Evolutionary conservation across 1,140 invertebrate species (phyloP).

Genomic region (Apis dorsata): DNA sequence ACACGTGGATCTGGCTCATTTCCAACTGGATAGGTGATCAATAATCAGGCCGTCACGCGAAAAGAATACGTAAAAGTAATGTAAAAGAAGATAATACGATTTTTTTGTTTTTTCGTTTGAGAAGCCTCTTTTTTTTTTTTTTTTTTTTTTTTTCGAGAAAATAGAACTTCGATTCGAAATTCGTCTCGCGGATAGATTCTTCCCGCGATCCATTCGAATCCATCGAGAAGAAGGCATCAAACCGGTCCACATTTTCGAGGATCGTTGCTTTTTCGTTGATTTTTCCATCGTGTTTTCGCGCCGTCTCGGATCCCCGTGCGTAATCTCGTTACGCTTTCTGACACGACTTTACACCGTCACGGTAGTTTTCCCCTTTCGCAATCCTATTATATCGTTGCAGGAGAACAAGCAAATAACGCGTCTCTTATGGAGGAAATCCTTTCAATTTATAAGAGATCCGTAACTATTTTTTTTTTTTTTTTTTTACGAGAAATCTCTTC

Average conservation of each 20-base stretch:
- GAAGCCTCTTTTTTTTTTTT: too few species aligned
- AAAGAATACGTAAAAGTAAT: too few species aligned
- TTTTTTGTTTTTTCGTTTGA: too few species aligned
- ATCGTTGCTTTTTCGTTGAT: conserved; percentile 37
- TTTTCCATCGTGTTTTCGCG: conserved; percentile 44
- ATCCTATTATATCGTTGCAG: conserved; percentile 55
- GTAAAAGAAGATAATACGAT: too few species aligned
- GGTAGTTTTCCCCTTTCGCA: conserved; percentile 13
- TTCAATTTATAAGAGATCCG: conserved; percentile 54
- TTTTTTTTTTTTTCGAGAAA: too few species aligned
- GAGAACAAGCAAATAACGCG: conserved; percentile 47
- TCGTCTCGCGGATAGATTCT: neutral
- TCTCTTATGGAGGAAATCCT: neutral
- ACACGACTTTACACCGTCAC: conserved; percentile 58
- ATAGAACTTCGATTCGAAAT: neutral
- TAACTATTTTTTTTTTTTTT: conserved; percentile 56
- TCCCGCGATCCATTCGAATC: too few species aligned
- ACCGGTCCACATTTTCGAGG: conserved; percentile 27
- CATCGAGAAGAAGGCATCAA: neutral
- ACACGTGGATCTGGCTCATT: too few species aligned
- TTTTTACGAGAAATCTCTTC: neutral
- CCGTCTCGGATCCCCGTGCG: conserved; percentile 29
- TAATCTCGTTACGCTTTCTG: conserved; percentile 59
- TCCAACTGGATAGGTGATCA: too few species aligned
- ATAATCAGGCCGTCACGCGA: too few species aligned